Percentiles rank a stretch among this genome's conserved stretches.
phyloP scores from a whole-genome alignment of 35 echinoderm and acorn worm species.

The Eucidaris tribuloides region DNA sequence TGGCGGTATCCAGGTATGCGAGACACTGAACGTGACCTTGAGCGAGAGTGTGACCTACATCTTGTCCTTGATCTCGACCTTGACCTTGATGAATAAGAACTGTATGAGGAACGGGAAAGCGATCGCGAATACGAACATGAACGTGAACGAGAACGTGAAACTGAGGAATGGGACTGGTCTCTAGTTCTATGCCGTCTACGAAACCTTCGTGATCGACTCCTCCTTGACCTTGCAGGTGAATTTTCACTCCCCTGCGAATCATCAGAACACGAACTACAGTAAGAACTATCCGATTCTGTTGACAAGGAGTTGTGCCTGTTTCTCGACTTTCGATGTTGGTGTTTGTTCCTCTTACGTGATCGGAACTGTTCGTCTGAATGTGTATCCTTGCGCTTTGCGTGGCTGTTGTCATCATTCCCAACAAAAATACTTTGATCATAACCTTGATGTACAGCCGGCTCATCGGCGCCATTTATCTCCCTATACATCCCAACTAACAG shows the following conservation, averaged over 20 bases:
- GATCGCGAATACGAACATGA: not conserved
- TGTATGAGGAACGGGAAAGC: not conserved
- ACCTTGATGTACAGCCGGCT: constrained; percentile 13
- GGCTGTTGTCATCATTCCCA: not conserved
- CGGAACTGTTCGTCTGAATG: too few relatives aligned
- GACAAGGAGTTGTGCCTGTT: not conserved
- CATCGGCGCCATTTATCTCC: not conserved
- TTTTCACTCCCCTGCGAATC: not conserved
- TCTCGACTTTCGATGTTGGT: not conserved
- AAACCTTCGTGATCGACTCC: not conserved
- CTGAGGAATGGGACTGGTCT: not conserved
- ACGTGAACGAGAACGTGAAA: not conserved
- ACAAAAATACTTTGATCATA: constrained; percentile 19
- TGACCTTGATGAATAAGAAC: too few relatives aligned
- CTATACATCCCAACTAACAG: constrained; percentile 19
- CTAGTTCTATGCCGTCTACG: not conserved
- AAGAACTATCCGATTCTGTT: constrained; percentile 2
- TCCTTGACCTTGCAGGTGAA: not conserved
- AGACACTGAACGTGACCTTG: constrained; percentile 19
- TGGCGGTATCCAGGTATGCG: too few relatives aligned
- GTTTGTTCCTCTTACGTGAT: not conserved
- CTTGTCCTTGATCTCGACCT: not conserved
- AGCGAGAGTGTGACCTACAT: not conserved
- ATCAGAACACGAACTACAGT: constrained; percentile 17
- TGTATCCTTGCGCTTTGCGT: not conserved